A percentile compares a stretch with the other conserved stretches of the same genome.
Evolutionary conservation across 2,888 invertebrate genomes (phyloP).

Genomic region (Zeuzera pyrina): DNA sequence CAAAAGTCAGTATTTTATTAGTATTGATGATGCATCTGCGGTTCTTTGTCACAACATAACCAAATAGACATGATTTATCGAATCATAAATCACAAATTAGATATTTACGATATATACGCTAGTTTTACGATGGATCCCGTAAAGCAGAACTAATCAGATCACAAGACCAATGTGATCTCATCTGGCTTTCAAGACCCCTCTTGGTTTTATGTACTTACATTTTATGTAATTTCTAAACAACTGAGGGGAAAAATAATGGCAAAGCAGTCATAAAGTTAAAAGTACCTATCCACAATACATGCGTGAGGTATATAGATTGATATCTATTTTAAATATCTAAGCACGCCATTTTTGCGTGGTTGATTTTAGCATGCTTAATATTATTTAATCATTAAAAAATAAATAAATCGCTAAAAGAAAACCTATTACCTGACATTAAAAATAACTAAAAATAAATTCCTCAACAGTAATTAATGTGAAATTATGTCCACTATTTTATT

Average conservation of each 20-base stretch:
- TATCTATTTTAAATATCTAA: no score
- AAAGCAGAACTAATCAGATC: conserved; percentile 50
- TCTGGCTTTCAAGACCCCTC: conserved; percentile 24
- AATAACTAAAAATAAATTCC: no score
- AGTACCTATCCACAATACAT: conserved; percentile 7
- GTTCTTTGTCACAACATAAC: conserved; percentile 33
- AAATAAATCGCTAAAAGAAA: no score
- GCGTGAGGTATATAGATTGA: no score
- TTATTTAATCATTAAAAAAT: no score
- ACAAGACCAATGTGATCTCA: conserved; percentile 33
- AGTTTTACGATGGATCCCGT: conserved; percentile 38
- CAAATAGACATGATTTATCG: conserved; percentile 50
- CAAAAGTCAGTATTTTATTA: no score
- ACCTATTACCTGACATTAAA: no score
- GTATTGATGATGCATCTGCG: not conserved
- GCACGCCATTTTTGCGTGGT: no score
- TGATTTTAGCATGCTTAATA: no score
- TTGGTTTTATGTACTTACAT: conserved; percentile 22
- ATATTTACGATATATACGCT: conserved; percentile 31
- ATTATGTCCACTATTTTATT: no score
- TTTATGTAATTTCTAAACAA: conserved; percentile 22
- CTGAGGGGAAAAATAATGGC: conserved; percentile 27
- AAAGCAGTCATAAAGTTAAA: conserved; percentile 20
- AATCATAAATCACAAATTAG: conserved; percentile 59
- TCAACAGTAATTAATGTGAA: no score